Evolutionary conservation across 1,140 invertebrate genomes (phyloP).

Genomic region (Acromyrmex echinatior): DNA sequence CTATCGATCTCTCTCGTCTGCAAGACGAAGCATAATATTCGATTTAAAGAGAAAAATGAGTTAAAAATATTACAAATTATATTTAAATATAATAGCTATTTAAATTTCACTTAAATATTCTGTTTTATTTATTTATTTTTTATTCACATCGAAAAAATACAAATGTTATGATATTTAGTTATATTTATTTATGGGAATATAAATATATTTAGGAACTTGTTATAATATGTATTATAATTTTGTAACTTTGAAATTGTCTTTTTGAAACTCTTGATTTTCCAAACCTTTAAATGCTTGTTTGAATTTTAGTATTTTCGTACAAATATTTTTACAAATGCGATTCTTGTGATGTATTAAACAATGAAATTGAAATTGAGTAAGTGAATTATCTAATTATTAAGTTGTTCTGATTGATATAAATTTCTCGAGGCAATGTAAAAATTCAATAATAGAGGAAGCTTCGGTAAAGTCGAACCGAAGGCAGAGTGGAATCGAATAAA

Average conservation of each 20-base stretch:
- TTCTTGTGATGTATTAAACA: not conserved
- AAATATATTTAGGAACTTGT: not conserved
- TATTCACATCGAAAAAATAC: not conserved
- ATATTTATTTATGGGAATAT: not conserved
- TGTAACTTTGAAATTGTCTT: too few species aligned
- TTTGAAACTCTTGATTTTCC: too few species aligned
- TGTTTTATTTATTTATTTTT: not conserved
- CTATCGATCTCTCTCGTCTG: conserved; percentile 21
- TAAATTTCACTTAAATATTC: not conserved
- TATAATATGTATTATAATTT: too few species aligned
- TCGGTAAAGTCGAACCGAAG: not conserved
- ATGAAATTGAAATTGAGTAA: not conserved
- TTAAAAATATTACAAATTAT: not conserved
- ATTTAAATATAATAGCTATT: not conserved
- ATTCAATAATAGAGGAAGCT: conserved; percentile 16
- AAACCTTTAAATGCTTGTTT: too few species aligned
- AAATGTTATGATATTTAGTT: not conserved
- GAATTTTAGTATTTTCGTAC: too few species aligned
- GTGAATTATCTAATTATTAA: conserved; percentile 1
- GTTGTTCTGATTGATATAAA: not conserved
- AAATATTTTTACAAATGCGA: not conserved
- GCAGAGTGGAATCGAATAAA: conserved; percentile 53
- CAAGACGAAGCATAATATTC: not conserved
- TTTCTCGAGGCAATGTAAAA: too few species aligned
- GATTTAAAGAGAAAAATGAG: not conserved